These are phyloP conservation scores for Zeugodacus cucurbitae DNA, from an alignment of 1,140 invertebrate species.

Conservation along the genomic window DNA sequence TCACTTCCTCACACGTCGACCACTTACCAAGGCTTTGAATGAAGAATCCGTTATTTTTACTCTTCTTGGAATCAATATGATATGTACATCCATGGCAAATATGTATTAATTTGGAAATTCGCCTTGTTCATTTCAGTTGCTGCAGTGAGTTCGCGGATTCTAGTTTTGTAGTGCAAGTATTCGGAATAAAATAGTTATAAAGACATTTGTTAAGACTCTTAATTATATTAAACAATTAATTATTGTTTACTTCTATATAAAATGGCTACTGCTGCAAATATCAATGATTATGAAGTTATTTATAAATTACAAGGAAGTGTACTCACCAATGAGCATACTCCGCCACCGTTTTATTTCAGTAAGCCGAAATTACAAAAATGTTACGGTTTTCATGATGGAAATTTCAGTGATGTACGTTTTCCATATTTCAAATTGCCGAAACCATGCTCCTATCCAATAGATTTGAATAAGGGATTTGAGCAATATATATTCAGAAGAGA, in stretches of 20 bases:
- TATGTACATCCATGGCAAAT: no score
- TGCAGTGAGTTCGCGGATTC: no score
- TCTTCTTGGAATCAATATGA: no score
- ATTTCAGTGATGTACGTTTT: neutral
- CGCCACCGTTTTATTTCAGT: neutral
- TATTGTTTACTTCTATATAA: neutral
- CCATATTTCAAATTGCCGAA: neutral
- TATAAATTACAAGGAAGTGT: neutral
- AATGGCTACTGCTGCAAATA: neutral
- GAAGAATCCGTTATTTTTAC: no score
- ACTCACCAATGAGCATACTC: neutral
- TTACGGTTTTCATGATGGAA: neutral
- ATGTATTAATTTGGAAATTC: no score
- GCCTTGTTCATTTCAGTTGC: no score
- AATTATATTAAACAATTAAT: no score
- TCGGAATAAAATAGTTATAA: no score
- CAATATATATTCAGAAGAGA: neutral
- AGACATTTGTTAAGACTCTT: no score
- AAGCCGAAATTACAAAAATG: neutral
- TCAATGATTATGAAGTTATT: neutral
- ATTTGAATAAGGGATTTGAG: conserved; percentile 19
- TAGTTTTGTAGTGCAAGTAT: no score
- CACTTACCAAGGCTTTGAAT: no score
- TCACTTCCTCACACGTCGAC: no score
- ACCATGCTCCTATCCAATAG: neutral